Conservation (phyloP, 2,113 vertebrate genomes). For the Pangasianodon hypophthalmus region DNA sequence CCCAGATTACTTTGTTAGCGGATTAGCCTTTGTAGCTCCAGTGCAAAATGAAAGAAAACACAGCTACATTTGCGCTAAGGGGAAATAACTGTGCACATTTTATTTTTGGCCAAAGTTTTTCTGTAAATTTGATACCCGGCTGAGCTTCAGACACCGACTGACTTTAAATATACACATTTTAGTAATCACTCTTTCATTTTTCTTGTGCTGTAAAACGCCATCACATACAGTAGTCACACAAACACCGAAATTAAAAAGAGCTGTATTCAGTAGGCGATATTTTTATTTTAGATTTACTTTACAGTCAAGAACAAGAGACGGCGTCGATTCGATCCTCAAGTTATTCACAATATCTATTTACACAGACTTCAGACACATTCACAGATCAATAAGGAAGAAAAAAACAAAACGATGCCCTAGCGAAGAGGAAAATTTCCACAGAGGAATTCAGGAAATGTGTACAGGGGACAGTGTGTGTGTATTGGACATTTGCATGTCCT, state of each 20-base stretch:
- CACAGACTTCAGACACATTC: constrained; percentile 53
- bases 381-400: constrained; percentile 30
- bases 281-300: constrained; percentile 17
- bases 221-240: constrained; percentile 42
- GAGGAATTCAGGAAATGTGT: background rate
- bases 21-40: background rate
- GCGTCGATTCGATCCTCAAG: constrained; percentile 20
- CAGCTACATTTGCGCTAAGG: background rate
- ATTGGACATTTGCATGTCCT: background rate
- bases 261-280: constrained; percentile 18
- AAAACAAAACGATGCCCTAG: background rate
- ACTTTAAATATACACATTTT: constrained; percentile 40
- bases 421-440: constrained; percentile 14
- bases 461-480: background rate
- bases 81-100: background rate
- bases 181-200: constrained; percentile 26
- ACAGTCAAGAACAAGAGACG: constrained; percentile 24
- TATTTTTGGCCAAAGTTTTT: background rate
- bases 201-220: constrained; percentile 19
- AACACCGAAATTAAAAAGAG: constrained; percentile 35
- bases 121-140: background rate
- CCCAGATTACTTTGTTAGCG: background rate
- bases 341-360: constrained; percentile 55
- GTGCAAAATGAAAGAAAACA: background rate
- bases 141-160: constrained; percentile 22